Percentiles rank a stretch among this genome's conserved stretches.
Conservation (phyloP, 2,888 invertebrate species). For the Nomada fabriciana region DNA sequence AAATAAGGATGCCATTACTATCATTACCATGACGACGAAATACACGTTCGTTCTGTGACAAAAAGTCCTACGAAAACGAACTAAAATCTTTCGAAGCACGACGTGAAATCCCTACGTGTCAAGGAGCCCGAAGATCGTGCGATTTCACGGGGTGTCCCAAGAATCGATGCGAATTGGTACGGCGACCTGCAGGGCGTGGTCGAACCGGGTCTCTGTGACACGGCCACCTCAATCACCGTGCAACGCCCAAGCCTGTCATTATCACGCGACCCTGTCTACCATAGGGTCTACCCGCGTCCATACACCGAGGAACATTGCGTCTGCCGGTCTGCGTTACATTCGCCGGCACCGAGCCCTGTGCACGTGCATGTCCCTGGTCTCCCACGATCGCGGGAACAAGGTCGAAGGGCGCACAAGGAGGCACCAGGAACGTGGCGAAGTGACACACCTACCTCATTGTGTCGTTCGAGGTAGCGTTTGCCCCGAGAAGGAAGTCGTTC, state of each 20-base stretch:
- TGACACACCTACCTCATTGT: constrained; percentile 80
- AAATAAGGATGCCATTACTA: no score
- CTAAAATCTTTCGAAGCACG: neutral
- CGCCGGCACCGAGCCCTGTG: constrained; percentile 28
- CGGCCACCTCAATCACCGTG: constrained; percentile 81
- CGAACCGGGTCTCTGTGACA: constrained; percentile 81
- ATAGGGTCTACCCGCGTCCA: constrained; percentile 64
- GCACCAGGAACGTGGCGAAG: constrained; percentile 60
- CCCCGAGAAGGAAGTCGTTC: constrained; percentile 59
- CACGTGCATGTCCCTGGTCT: constrained; percentile 52
- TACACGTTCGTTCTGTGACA: neutral
- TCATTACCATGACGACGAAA: no score
- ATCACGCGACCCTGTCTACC: constrained; percentile 82
- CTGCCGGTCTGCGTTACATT: constrained; percentile 31
- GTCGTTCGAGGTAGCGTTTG: constrained; percentile 63
- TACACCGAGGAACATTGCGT: constrained; percentile 38
- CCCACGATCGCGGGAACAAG: constrained; percentile 70
- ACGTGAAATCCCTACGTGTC: neutral
- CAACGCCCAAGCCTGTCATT: constrained; percentile 83
- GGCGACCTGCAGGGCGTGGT: constrained; percentile 78
- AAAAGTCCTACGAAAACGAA: no score
- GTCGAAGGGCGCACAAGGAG: constrained; percentile 66
- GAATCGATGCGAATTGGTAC: constrained; percentile 77
- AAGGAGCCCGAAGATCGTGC: constrained; percentile 6
- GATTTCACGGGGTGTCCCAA: constrained; percentile 51